Conservation (phyloP, 2,888 invertebrate genomes). For the Dasypogon diadema region DNA sequence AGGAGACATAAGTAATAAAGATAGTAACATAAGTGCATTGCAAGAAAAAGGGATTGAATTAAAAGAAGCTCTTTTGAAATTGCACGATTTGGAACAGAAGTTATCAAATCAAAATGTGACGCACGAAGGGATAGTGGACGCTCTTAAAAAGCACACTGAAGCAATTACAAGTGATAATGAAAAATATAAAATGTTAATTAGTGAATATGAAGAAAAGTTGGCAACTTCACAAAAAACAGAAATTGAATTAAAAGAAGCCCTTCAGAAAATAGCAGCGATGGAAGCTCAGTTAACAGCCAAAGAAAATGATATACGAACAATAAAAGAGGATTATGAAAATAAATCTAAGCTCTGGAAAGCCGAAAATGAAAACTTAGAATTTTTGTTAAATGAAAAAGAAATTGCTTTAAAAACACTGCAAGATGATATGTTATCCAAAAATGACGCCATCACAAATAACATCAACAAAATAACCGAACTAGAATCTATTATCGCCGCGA, state of each 20-base stretch:
- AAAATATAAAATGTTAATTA: not conserved
- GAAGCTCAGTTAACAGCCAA: not conserved
- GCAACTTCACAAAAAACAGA: not conserved
- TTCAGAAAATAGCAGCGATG: not conserved
- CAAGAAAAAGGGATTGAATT: not conserved
- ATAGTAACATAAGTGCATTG: not conserved
- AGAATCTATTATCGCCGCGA: constrained; percentile 69
- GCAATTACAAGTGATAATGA: not conserved
- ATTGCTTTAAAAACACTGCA: not conserved
- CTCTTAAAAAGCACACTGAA: not conserved
- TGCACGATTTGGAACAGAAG: not conserved
- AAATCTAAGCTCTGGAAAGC: not conserved
- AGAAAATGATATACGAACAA: not conserved
- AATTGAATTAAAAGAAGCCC: not conserved
- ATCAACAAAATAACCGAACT: constrained; percentile 66
- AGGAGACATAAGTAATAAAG: not conserved
- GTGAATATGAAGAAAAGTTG: not conserved
- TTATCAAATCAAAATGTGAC: not conserved
- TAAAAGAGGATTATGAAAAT: not conserved
- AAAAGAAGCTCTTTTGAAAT: not conserved
- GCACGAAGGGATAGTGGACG: not conserved
- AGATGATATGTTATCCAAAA: not conserved
- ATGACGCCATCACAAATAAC: not conserved
- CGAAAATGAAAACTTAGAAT: not conserved
- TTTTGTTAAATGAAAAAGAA: not conserved